Evolutionary conservation across 2,888 invertebrate species (phyloP).

Genomic region (Peribatodes rhomboidaria): DNA sequence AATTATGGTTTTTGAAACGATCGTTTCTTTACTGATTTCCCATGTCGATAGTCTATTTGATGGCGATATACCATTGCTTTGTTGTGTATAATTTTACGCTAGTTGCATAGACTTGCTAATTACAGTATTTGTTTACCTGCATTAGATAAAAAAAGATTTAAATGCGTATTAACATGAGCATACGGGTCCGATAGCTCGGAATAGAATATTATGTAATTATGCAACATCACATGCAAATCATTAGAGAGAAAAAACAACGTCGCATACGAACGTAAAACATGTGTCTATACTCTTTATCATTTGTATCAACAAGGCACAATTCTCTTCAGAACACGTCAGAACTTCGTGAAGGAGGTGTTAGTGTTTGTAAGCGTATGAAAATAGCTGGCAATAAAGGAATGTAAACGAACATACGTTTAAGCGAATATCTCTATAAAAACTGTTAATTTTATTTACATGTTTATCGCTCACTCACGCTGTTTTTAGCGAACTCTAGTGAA

Average conservation of each 20-base stretch:
- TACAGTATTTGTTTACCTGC: constrained; percentile 23
- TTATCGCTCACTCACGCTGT: constrained; percentile 16
- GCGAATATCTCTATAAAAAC: constrained; percentile 31
- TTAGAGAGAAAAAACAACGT: constrained; percentile 14
- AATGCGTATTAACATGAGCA: constrained; percentile 19
- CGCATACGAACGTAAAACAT: constrained; percentile 9
- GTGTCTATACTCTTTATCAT: constrained; percentile 33
- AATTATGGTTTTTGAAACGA: constrained; percentile 33
- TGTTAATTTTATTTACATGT: constrained; percentile 39
- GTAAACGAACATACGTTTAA: constrained; percentile 29
- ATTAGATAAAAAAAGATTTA: constrained; percentile 8
- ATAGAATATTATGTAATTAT: constrained; percentile 3
- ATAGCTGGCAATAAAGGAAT: constrained; percentile 37
- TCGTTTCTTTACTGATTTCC: constrained; percentile 30
- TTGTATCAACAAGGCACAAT: constrained; percentile 34
- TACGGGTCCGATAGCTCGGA: constrained; percentile 19
- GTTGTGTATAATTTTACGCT: constrained; percentile 16
- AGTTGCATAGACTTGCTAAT: background rate
- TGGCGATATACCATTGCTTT: constrained; percentile 10
- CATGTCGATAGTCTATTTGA: constrained; percentile 31
- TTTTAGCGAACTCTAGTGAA: background rate
- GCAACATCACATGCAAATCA: constrained; percentile 23
- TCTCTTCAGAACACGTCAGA: constrained; percentile 27
- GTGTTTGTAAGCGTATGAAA: constrained; percentile 37
- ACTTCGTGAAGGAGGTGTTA: constrained; percentile 38